Evolutionary conservation across 1,140 invertebrate species (phyloP), one percentile per base, ranked within the genome.

Genomic region (Atopsyche davidsoni): DNA sequence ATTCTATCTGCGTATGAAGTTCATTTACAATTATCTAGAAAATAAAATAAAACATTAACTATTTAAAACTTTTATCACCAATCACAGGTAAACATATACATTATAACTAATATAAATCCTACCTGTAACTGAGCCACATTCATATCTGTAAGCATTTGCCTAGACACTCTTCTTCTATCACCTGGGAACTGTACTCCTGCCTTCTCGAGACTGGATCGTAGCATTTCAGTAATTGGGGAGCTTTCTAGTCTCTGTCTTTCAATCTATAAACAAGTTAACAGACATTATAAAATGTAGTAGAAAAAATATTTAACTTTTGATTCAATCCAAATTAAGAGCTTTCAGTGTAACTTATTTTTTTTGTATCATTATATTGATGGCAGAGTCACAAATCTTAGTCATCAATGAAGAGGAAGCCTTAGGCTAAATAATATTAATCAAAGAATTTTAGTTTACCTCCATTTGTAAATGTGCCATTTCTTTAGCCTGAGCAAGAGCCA

Each of bases 381-480:
- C n/a, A n/a, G n/a, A n/a, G n/a, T n/a, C n/a, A n/a, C n/a, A n/a
- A n/a, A n/a, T n/a, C n/a, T n/a, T n/a, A n/a, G n/a, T n/a, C n/a
- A n/a, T n/a, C n/a, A n/a, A n/a, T n/a, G 14, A 24, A 41, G 32
- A 39, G 35, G 17, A 40, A 45, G 35, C 6, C n/a, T 36, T 13
- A 11, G 24, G 22, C 10, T 45, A 31, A 45, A 10, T 38, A 18
- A 10, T 17, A 6, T 41, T 38, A 38, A 17, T 38, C 17, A 6
- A 17, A 6, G 17, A 3, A 41, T 28, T n/a, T 28, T 28, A 28
- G 25, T 28, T 60, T 71, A 92, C 83, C 75, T 94, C 87, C 82
- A 95, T 89, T 72, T 95, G 91, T 82, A 94, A 87, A 47, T 87
- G 81, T 2, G 91, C 90, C 83, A 93, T 89, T 67, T 93, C 88